Evolutionary conservation across 2,797 vertebrate genomes (phyloP).

Genomic region (Galagoides demidoff): DNA sequence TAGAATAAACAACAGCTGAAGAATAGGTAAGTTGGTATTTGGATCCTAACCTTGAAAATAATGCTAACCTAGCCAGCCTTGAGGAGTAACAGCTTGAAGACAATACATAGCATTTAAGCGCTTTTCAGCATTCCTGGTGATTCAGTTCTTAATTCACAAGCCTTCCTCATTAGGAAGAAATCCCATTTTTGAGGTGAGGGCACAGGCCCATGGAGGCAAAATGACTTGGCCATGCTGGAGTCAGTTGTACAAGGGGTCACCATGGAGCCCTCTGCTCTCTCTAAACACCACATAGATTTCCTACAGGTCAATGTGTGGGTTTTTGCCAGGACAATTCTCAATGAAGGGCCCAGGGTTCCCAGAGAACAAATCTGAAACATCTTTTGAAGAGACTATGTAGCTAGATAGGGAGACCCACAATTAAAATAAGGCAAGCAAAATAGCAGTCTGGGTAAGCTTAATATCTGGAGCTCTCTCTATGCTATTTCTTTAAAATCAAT

Average conservation of each 20-base stretch:
- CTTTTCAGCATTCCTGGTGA: not conserved
- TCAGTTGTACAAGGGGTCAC: not conserved
- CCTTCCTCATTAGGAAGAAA: not conserved
- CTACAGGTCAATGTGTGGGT: fast-evolving
- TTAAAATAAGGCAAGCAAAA: constrained; percentile 20
- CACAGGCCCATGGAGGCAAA: not conserved
- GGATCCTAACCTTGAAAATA: constrained; percentile 57
- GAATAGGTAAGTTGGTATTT: constrained; percentile 62
- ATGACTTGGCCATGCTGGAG: not conserved
- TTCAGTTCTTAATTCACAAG: not conserved
- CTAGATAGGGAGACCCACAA: constrained; percentile 10
- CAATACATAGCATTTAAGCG: not conserved
- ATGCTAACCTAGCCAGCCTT: constrained; percentile 27
- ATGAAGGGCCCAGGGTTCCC: not conserved
- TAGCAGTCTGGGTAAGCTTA: not conserved
- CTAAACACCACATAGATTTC: not conserved
- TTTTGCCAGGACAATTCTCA: not conserved
- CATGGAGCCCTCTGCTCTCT: not conserved
- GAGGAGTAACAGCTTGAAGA: constrained; percentile 14
- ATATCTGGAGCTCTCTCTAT: not conserved
- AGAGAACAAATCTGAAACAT: not conserved
- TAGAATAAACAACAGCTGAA: constrained; percentile 71
- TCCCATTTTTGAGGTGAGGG: not conserved
- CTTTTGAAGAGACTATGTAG: not conserved
- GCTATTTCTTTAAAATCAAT: not conserved